phyloP scores from a whole-genome alignment of 92 coral and sea anemone species.

The Siderastrea siderea region DNA sequence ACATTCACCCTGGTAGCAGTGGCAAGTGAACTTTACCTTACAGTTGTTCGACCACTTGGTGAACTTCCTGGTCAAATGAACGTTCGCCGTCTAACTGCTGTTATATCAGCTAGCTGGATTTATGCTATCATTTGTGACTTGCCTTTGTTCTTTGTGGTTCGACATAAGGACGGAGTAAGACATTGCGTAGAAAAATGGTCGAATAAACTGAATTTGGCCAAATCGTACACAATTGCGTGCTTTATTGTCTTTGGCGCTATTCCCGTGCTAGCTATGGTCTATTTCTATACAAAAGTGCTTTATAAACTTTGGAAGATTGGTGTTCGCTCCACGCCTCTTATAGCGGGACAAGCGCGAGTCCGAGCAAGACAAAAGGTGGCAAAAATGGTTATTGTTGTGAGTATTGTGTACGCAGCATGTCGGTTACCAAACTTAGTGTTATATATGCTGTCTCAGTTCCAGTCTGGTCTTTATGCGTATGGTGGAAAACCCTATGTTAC shows the following conservation, averaged over 20 bases:
- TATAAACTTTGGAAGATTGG: constrained; percentile 73
- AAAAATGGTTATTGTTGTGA: constrained; percentile 73
- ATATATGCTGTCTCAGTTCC: constrained; percentile 69
- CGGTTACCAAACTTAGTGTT: constrained; percentile 79
- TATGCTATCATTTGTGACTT: constrained; percentile 19
- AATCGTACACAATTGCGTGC: constrained; percentile 75
- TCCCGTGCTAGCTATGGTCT: constrained; percentile 72
- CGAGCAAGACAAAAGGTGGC: constrained; percentile 77
- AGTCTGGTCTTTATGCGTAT: constrained; percentile 55
- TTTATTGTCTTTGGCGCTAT: constrained; percentile 69
- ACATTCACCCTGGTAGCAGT: constrained; percentile 25
- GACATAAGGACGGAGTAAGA: background rate
- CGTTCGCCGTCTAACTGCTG: background rate
- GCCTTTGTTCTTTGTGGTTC: constrained; percentile 21
- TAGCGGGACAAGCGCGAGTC: constrained; percentile 60
- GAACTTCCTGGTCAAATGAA: background rate
- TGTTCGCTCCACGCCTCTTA: constrained; percentile 39
- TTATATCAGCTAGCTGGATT: constrained; percentile 38
- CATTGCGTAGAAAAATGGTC: constrained; percentile 32
- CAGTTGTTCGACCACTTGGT: constrained; percentile 41
- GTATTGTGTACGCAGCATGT: constrained; percentile 69
- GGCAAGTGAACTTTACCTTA: constrained; percentile 60
- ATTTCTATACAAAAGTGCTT: constrained; percentile 64
- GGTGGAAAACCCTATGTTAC: constrained; percentile 57
- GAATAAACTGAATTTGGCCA: constrained; percentile 6